Base-by-base conservation (phyloP, 2,113 vertebrate species). In the Clinocottus analis region DNA sequence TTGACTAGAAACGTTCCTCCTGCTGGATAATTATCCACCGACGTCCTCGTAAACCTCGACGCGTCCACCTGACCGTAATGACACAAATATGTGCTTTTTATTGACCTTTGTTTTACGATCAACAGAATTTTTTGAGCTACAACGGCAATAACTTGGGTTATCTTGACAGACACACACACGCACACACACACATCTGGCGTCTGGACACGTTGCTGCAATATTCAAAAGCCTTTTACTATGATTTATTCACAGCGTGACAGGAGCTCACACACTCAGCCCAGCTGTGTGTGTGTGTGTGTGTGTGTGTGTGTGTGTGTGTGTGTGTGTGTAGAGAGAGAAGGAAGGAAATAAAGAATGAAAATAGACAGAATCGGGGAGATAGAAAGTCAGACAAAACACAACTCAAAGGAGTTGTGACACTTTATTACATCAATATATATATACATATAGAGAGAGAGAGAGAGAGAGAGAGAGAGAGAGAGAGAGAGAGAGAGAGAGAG, bases 221-320 rank as follows among this genome's bases (percentile, higher is more conserved):
- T 93, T 93, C 76, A 93, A 53, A 1, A 89, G 80, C 79, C 88
- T 91, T 90, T 88, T 84, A 90, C 86, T 91, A 93, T 93, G 89
- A 91, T 92, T 93, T 90, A 93, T 93, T 93, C 78, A 94, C 91
- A 74, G 75, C 41, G 25, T 78, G 77, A 82, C 80, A 74, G 53
- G 45, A 81, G 82, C 71, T 81, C 62, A 82, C 77, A 78, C 77
- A 75, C 71, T 80, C 78, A 64, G 77, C 56, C 62, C 58, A 64
- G 60, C 61, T 68, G 21, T 64, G 63, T 71, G 73, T 74, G 49
- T 51, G 37, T 69, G 69, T 67, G 78, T 55, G 61, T 69, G 68
- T 53, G 47, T 53, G 67, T 41, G 75, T 68, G 78, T 67, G 58
- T 93, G 61, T 71, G 73, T 41, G 56, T 66, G 51, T 76, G 72